Percentiles rank a stretch among this genome's conserved stretches.
phyloP scores from a whole-genome alignment of 1,140 invertebrate genomes.

The Psilanteris sp. region DNA sequence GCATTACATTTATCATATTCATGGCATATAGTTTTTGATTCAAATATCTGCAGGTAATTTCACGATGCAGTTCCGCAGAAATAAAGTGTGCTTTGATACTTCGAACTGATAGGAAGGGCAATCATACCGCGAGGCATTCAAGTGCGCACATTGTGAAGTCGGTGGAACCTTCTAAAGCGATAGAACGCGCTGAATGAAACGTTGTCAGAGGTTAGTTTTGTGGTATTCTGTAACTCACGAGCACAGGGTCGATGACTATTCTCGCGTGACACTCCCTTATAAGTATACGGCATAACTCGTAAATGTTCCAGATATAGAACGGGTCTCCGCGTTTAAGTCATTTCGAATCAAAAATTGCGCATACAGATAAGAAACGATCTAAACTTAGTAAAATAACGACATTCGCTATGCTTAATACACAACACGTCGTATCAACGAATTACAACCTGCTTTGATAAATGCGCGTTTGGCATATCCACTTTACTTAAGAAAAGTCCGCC shows the following conservation, averaged over 20 bases:
- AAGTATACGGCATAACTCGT: slow-evolving; percentile 68
- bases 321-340: slow-evolving; percentile 33
- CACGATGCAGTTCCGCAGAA: neutral
- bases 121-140: slow-evolving; percentile 14
- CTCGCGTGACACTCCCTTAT: slow-evolving; percentile 74
- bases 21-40: too few species aligned
- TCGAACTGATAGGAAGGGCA: slow-evolving; percentile 13
- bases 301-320: slow-evolving; percentile 73
- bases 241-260: slow-evolving; percentile 72
- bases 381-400: slow-evolving; percentile 28
- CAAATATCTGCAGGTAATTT: neutral
- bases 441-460: too few species aligned
- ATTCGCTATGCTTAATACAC: slow-evolving; percentile 13
- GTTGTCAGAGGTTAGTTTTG: slow-evolving; percentile 71
- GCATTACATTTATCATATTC: too few species aligned
- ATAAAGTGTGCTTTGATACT: slow-evolving; percentile 18
- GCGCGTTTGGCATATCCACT: too few species aligned
- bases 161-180: slow-evolving; percentile 10
- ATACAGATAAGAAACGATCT: slow-evolving; percentile 46
- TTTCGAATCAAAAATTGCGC: slow-evolving; percentile 44
- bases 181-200: slow-evolving; percentile 67
- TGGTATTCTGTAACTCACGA: slow-evolving; percentile 67
- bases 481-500: too few species aligned
- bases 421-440: too few species aligned
- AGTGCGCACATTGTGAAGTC: slow-evolving; percentile 28